A percentile compares a stretch with the other conserved stretches of the same genome.
Evolutionary conservation across 2,113 vertebrate genomes (phyloP).

Genomic region (Oreochromis spilurus): DNA sequence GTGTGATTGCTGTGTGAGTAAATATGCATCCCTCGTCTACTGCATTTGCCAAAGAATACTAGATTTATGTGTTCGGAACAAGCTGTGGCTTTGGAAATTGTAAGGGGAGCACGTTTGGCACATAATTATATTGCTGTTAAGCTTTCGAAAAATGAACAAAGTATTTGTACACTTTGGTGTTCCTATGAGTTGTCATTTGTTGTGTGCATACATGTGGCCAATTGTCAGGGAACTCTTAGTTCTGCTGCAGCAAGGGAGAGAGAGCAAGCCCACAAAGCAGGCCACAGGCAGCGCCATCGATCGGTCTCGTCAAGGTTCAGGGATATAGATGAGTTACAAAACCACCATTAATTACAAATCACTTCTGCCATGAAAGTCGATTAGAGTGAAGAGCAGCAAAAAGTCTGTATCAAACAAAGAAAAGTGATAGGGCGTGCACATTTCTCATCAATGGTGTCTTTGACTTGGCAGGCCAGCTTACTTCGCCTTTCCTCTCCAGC

Average conservation of each 20-base stretch:
- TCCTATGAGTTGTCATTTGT: background rate
- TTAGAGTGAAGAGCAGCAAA: slow-evolving; percentile 52
- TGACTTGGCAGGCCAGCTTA: background rate
- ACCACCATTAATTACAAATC: slow-evolving; percentile 74
- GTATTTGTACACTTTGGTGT: background rate
- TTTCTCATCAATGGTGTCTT: slow-evolving; percentile 31
- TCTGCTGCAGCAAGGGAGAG: slow-evolving; percentile 21
- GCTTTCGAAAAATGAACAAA: background rate
- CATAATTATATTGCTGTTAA: background rate
- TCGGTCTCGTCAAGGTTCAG: slow-evolving; percentile 62
- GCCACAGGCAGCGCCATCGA: slow-evolving; percentile 66
- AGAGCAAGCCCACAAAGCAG: slow-evolving; percentile 7
- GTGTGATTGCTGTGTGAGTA: background rate
- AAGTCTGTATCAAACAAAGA: slow-evolving; percentile 55
- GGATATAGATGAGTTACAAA: slow-evolving; percentile 71
- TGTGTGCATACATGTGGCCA: background rate
- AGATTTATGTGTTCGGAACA: background rate
- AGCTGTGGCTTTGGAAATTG: background rate
- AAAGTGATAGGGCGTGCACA: slow-evolving; percentile 46
- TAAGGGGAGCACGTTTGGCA: background rate
- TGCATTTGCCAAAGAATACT: background rate
- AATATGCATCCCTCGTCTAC: background rate
- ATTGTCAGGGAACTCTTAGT: background rate
- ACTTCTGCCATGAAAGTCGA: slow-evolving; percentile 70
- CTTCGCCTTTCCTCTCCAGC: background rate